Evolutionary conservation across 2,797 vertebrate species (phyloP).

Genomic region (Acridotheres tristis): DNA sequence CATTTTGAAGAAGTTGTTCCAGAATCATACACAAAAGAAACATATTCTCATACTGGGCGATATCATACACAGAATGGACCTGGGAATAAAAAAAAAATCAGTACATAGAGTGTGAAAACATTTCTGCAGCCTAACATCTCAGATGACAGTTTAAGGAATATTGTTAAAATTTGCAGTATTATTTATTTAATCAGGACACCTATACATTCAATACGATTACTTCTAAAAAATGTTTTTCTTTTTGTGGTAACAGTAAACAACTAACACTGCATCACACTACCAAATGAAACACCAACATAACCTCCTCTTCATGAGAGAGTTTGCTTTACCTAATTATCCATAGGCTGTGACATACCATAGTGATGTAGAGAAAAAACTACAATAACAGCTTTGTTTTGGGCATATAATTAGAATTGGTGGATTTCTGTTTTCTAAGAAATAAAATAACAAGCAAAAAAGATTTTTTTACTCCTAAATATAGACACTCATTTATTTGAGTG

Average conservation of each 20-base stretch:
- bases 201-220: neutral
- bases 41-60: slow-evolving; percentile 84
- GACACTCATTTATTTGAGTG: neutral
- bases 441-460: neutral
- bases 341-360: neutral
- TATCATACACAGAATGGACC: slow-evolving; percentile 68
- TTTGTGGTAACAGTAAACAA: neutral
- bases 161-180: neutral
- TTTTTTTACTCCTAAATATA: neutral
- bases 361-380: neutral
- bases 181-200: neutral
- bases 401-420: neutral
- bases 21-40: slow-evolving; percentile 81
- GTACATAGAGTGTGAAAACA: neutral
- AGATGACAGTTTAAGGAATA: neutral
- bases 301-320: neutral
- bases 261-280: neutral
- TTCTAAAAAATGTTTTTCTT: neutral
- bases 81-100: slow-evolving; percentile 54
- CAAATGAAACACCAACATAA: neutral
- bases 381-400: neutral
- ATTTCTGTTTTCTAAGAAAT: neutral
- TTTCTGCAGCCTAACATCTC: neutral
- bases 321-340: neutral
- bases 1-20: slow-evolving; percentile 82